Conservation (phyloP, 2,113 vertebrate species). For the Epinephelus fuscoguttatus region DNA sequence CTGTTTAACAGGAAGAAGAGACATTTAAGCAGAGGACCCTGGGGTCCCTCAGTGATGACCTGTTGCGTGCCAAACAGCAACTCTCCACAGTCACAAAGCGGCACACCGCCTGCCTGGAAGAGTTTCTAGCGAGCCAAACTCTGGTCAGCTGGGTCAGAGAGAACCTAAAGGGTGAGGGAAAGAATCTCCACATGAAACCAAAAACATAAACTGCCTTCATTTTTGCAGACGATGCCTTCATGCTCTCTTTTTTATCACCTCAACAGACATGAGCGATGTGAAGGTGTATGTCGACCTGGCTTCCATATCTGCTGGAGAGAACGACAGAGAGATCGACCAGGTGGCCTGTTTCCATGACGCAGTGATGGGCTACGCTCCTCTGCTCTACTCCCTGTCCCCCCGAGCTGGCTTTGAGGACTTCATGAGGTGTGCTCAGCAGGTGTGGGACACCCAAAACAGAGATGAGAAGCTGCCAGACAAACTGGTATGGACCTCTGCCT, state of each 20-base stretch:
- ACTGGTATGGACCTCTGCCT: constrained; percentile 54
- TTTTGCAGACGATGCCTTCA: fast-evolving
- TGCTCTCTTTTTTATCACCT: neutral
- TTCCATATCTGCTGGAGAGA: constrained; percentile 85
- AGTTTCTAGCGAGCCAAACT: constrained; percentile 70
- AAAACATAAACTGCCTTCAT: neutral
- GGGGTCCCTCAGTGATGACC: constrained; percentile 61
- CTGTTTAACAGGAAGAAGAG: constrained; percentile 65
- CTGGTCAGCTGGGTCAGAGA: constrained; percentile 79
- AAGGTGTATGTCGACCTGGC: constrained; percentile 85
- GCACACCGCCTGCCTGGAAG: constrained; percentile 77
- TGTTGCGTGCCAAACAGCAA: constrained; percentile 64
- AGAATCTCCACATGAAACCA: neutral
- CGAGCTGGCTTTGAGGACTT: constrained; percentile 69
- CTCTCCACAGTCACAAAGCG: constrained; percentile 67
- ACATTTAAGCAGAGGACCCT: constrained; percentile 69
- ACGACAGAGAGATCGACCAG: constrained; percentile 83
- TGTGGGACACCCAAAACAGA: constrained; percentile 76
- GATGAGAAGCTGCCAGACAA: constrained; percentile 82
- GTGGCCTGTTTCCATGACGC: constrained; percentile 83
- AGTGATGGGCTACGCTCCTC: constrained; percentile 80
- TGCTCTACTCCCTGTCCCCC: constrained; percentile 76
- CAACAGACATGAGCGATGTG: constrained; percentile 79
- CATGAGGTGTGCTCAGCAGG: constrained; percentile 66
- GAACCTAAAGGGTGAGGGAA: constrained; percentile 72